phyloP scores from a whole-genome alignment of 2,888 invertebrate species.

The Acleris emargana region DNA sequence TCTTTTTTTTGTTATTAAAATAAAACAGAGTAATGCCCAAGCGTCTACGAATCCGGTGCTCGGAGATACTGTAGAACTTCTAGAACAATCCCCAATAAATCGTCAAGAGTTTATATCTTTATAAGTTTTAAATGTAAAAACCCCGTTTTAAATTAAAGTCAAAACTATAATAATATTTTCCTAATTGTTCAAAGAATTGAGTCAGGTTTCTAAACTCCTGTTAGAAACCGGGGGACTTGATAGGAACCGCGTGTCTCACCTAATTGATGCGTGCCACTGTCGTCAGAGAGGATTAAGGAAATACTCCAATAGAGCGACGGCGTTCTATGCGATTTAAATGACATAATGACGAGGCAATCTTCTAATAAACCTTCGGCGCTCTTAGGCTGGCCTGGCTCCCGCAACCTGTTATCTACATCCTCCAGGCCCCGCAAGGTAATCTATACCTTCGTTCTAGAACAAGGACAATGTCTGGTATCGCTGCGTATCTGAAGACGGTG shows the following conservation, averaged over 20 bases:
- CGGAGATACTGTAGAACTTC: too few species aligned
- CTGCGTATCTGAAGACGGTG: background rate
- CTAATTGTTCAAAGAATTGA: background rate
- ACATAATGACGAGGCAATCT: constrained; percentile 83
- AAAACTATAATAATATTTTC: too few species aligned
- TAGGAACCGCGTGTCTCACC: constrained; percentile 69
- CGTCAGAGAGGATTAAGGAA: constrained; percentile 83
- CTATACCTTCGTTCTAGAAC: constrained; percentile 16
- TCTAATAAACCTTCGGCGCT: constrained; percentile 83
- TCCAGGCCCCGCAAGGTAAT: constrained; percentile 64
- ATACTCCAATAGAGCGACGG: constrained; percentile 82
- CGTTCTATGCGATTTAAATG: constrained; percentile 84
- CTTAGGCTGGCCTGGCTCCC: constrained; percentile 70
- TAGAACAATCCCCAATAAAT: too few species aligned
- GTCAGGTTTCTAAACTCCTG: background rate
- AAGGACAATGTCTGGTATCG: background rate
- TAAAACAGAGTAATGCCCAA: too few species aligned
- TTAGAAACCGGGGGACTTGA: constrained; percentile 49
- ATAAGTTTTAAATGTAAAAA: too few species aligned
- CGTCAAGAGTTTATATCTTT: too few species aligned
- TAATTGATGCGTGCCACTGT: constrained; percentile 77
- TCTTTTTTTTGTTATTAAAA: too few species aligned
- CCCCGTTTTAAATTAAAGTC: too few species aligned
- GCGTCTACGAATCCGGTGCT: too few species aligned
- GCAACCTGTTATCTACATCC: constrained; percentile 79